Evolutionary conservation across 2,797 vertebrate species (phyloP).

Genomic region (Lepidocolaptes lacrymiger): DNA sequence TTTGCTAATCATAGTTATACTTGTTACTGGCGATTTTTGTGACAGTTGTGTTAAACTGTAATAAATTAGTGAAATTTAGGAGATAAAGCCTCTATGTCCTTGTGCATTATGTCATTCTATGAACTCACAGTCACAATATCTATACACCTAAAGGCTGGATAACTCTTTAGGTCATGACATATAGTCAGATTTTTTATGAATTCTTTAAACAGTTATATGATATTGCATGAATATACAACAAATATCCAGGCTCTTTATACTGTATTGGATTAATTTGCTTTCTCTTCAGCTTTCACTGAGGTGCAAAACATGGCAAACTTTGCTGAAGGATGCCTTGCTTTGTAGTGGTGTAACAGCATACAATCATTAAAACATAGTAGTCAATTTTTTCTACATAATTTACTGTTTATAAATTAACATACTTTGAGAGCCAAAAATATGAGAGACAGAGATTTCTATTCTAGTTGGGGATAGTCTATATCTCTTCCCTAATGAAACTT

Average conservation of each 20-base stretch:
- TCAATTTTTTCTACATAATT: not conserved
- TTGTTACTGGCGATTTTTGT: not conserved
- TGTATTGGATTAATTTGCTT: not conserved
- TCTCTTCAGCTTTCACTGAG: not conserved
- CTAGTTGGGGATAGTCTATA: not conserved
- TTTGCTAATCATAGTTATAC: not conserved
- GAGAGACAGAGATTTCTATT: not conserved
- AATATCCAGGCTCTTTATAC: not conserved
- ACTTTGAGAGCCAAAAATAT: not conserved
- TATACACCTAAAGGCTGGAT: accelerated
- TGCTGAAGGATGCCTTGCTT: not conserved
- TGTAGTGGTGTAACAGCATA: not conserved
- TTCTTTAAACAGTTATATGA: not conserved
- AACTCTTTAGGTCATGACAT: not conserved
- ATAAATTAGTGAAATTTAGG: not conserved
- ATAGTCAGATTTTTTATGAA: not conserved
- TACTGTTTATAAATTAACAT: not conserved
- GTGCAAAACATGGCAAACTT: not conserved
- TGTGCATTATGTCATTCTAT: accelerated
- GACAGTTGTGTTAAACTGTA: not conserved
- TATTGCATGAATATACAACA: not conserved
- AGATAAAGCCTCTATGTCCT: not conserved
- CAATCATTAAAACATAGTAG: not conserved
- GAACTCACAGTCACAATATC: not conserved
- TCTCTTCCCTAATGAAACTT: not conserved